Evolutionary conservation across 2,888 invertebrate genomes (phyloP).

Genomic region (Dendrolimus pini): DNA sequence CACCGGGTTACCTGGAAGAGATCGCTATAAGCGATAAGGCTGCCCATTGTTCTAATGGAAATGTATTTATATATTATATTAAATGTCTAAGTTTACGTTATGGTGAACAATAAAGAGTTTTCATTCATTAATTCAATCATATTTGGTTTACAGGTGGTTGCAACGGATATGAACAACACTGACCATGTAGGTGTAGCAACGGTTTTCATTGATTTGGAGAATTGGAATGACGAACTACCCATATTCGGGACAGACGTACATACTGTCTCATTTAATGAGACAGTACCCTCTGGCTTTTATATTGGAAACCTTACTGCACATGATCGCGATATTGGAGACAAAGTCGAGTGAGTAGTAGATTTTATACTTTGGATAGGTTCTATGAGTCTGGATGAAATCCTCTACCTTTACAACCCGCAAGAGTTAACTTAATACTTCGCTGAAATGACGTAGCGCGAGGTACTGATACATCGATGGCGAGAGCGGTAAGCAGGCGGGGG

Average conservation of each 20-base stretch:
- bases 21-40: too few species aligned
- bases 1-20: too few species aligned
- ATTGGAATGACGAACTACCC: slow-evolving; percentile 85
- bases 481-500: too few species aligned
- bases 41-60: too few species aligned
- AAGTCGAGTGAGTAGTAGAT: slow-evolving; percentile 67
- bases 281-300: slow-evolving; percentile 53
- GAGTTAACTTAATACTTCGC: too few species aligned
- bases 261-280: slow-evolving; percentile 71
- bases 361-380: background rate
- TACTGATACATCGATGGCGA: too few species aligned
- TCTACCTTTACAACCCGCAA: too few species aligned
- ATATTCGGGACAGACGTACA: slow-evolving; percentile 63
- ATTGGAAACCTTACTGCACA: slow-evolving; percentile 75
- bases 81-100: too few species aligned
- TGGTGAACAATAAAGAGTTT: too few species aligned
- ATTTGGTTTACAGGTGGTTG: slow-evolving; percentile 39
- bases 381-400: background rate
- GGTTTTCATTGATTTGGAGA: slow-evolving; percentile 72
- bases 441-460: too few species aligned
- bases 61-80: too few species aligned
- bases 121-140: too few species aligned
- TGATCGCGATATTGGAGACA: slow-evolving; percentile 79
- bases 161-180: slow-evolving; percentile 44
- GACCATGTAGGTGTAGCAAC: slow-evolving; percentile 42